Base-by-base conservation (phyloP, 2,888 invertebrate genomes). In the Agrochola lychnidis region DNA sequence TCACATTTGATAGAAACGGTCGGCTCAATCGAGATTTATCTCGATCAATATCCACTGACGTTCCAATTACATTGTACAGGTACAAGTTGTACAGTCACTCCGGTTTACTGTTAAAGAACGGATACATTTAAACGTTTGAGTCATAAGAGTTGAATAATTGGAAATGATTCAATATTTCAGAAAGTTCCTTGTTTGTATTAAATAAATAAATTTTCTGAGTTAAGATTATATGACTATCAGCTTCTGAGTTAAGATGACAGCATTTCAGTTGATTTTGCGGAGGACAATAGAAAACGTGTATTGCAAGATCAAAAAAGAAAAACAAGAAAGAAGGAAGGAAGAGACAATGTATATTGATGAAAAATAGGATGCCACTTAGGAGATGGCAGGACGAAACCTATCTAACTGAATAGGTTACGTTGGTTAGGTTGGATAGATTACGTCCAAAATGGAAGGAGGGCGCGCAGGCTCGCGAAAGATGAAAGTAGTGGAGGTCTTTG, bases 41-140 rank as follows among this genome's bases (percentile, higher is more conserved):
- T 93, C 93, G 94, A 94, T 94, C 94, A 92, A 94, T 94, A 94
- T 92, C 91, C 91, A 92, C 78, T 95, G 95, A 95, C 95, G 93
- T 92, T 94, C 95, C 95, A 95, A 95, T 95, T 95, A 95, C 93
- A 94, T 89, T 92, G 92, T 89, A 90, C 89, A 87, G 91, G 91
- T 90, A 90, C 89, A 82, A 89, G 85, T 87, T 87, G 91, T 91
- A 90, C 90, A 92, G 89, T 90, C 90, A 89, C 87, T 87, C 88
- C 82, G 86, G 79, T 88, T 79, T 74, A 76, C 73, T 79, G 80
- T 91, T 90, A 89, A 85, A 87, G 90, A 53, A 70, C 57, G 76
- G 82, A 78, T 83, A 90, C 84, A 89, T 85, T 86, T 79, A 40
- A 68, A 76, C 73, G 79, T 12, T 42, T 51, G 22, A 57, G 36